phyloP scores from a whole-genome alignment of 2,113 vertebrate species.

The Panthera tigris region DNA sequence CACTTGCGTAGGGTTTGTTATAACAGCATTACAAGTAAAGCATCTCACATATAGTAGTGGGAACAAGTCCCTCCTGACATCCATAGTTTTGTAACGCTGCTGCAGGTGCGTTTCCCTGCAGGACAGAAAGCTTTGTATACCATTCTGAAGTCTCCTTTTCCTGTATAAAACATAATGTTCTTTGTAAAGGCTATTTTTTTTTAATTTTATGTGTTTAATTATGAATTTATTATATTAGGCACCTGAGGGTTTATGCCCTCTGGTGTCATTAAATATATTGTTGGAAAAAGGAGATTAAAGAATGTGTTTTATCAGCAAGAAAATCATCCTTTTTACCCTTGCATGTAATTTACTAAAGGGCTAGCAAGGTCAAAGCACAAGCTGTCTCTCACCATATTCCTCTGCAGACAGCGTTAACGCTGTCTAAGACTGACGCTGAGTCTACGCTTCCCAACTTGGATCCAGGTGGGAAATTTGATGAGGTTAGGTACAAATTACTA shows the following conservation, averaged over 20 bases:
- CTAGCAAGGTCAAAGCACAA: background rate
- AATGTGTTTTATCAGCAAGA: background rate
- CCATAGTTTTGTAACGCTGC: background rate
- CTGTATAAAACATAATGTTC: background rate
- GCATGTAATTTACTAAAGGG: background rate
- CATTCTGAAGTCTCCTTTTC: background rate
- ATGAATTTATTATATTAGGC: background rate
- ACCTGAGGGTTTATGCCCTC: background rate
- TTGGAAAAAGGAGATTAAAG: background rate
- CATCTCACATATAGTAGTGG: background rate
- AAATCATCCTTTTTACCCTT: background rate
- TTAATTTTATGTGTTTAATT: background rate
- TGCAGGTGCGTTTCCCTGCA: background rate
- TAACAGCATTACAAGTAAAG: background rate
- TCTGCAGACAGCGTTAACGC: background rate
- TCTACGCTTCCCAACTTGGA: background rate
- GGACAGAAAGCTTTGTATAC: background rate
- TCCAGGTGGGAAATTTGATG: background rate
- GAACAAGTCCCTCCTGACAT: background rate
- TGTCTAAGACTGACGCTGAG: background rate
- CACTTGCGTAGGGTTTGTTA: background rate
- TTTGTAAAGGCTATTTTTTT: background rate
- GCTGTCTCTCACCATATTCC: background rate
- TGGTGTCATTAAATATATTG: background rate
- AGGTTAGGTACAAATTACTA: background rate